phyloP scores from a whole-genome alignment of 2,797 vertebrate species.

The Acipenser ruthenus region DNA sequence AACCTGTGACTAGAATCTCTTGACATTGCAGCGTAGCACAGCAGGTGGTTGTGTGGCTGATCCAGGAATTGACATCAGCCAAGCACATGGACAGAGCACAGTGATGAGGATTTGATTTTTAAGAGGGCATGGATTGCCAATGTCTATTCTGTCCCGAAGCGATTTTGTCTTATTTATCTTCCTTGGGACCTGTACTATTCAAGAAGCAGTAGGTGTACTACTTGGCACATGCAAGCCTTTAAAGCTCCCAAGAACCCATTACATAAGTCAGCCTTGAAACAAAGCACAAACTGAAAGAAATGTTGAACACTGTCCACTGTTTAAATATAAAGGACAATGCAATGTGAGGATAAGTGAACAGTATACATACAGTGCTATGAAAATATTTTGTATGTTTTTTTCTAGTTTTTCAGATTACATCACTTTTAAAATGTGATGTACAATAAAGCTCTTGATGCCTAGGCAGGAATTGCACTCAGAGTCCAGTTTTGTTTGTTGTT shows the following conservation, averaged over 20 bases:
- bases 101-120: not conserved
- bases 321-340: not conserved
- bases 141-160: not conserved
- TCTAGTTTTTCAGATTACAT: not conserved
- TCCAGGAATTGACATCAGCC: too few species aligned
- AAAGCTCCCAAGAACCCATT: not conserved
- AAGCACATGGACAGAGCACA: not conserved
- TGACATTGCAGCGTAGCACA: too few species aligned
- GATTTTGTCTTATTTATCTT: not conserved
- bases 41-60: too few species aligned
- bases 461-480: too few species aligned
- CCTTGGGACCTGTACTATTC: not conserved
- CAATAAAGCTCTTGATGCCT: too few species aligned
- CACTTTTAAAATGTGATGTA: too few species aligned
- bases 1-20: too few species aligned
- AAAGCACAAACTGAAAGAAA: not conserved
- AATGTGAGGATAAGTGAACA: not conserved
- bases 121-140: not conserved
- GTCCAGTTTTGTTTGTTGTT: too few species aligned
- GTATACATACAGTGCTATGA: too few species aligned
- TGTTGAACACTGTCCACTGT: not conserved
- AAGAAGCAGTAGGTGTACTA: not conserved
- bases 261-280: not conserved
- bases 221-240: not conserved
- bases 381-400: not conserved